Base-by-base conservation (phyloP, 2,797 vertebrate species). In the Pipistrellus pygmaeus region DNA sequence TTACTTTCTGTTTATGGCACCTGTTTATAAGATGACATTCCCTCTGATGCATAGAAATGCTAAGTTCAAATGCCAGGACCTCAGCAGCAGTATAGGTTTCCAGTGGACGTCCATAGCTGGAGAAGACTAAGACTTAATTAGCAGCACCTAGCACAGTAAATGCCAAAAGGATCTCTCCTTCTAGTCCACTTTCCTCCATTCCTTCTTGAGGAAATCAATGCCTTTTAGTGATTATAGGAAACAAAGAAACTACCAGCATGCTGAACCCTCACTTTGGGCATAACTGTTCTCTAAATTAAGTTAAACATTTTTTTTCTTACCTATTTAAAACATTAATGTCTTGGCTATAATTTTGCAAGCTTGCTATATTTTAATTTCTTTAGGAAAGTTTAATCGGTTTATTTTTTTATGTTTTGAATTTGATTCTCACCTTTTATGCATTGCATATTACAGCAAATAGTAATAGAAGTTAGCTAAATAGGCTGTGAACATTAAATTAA, bases 401-500 rank as follows among this genome's bases (percentile, higher is more conserved):
- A 97, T 97, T 97, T 96, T 96, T 98, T 96, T 95, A 89, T 97
- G 97, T 98, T 98, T 98, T 98, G 97, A 97, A 98, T 98, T 98
- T 98, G 96, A 98, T 98, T 98, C 97, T 97, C 76, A 32, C 94
- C 85, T 97, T 91, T 97, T 97, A 98, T 98, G 97, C 95, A 93
- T 97, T 98, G 97, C 96, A 92, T 97, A 98, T 98, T 98, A 97
- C 96, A 97, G 94, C 98, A 99, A 99, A 99, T 98, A 99, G 98
- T 98, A 99, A 99, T 99, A 99, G 98, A 99, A 99, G 98, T 99
- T 99, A 99, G 98, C 98, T 98, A 99, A 99, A 99, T 99, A 99
- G 99, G 98, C 98, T 99, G 97, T 98, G 98, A 99, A 99, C 99
- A 99, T 99, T 99, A 99, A 99, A 99, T 99, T 99, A 99, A 99